A percentile compares a stretch with the other conserved stretches of the same genome.
Conservation (phyloP, 1,140 invertebrate genomes). For the Pseudomyrmex dendroicus region DNA sequence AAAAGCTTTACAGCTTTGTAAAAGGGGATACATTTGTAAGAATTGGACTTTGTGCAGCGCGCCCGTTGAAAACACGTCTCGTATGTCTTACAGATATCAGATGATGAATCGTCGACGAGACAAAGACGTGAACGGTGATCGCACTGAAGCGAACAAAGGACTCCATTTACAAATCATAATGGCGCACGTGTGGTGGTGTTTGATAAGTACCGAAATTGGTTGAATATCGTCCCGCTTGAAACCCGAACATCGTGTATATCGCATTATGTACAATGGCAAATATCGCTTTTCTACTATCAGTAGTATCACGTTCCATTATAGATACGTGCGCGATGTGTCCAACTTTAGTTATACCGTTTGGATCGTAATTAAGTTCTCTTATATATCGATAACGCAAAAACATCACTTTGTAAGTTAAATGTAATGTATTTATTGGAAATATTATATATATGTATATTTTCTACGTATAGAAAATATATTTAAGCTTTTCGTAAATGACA, state of each 20-base stretch:
- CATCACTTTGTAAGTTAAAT: too few species aligned
- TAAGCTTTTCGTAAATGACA: not conserved
- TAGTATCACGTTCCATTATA: not conserved
- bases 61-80: not conserved
- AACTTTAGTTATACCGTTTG: not conserved
- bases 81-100: not conserved
- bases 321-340: not conserved
- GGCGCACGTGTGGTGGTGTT: not conserved
- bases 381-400: not conserved
- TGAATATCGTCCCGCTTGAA: conserved; percentile 21
- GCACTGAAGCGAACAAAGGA: conserved; percentile 23
- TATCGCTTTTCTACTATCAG: conserved; percentile 14
- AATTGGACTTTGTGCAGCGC: not conserved
- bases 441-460: too few species aligned
- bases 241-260: conserved; percentile 7
- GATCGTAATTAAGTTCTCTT: conserved; percentile 3
- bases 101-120: conserved; percentile 1
- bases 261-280: conserved; percentile 9
- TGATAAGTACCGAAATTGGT: conserved; percentile 42
- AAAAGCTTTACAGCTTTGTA: too few species aligned
- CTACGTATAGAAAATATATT: not conserved
- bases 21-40: not conserved
- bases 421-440: too few species aligned
- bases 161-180: conserved; percentile 44
- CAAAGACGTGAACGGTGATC: conserved; percentile 12